These are phyloP conservation scores for Sturnus vulgaris DNA, from an alignment of 2,113 vertebrate genomes.

Conservation along the genomic window DNA sequence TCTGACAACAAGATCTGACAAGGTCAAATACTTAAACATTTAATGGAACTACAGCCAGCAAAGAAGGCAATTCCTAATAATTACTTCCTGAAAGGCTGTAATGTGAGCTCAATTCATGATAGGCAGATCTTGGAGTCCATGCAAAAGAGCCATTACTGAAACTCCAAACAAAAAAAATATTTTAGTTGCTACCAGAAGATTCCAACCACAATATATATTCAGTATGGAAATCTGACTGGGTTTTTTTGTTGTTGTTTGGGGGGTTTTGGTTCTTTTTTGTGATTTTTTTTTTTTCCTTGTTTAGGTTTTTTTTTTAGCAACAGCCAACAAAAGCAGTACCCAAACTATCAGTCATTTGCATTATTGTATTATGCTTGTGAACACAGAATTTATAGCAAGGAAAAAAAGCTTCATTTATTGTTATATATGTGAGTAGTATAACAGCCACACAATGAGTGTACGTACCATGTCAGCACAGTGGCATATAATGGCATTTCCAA, in stretches of 20 bases:
- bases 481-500: not conserved
- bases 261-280: too few species aligned
- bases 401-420: not conserved
- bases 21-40: not conserved
- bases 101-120: not conserved
- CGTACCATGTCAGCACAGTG: not conserved
- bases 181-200: not conserved
- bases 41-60: not conserved
- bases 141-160: not conserved
- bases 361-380: not conserved
- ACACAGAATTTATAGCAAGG: not conserved
- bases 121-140: not conserved
- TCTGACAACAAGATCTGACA: not conserved
- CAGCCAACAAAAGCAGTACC: not conserved
- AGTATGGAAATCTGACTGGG: not conserved
- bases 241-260: too few species aligned
- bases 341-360: not conserved
- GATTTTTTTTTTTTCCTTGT: too few species aligned
- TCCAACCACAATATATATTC: accelerated
- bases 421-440: not conserved
- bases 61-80: not conserved
- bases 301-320: not conserved
- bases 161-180: not conserved
- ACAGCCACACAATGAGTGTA: not conserved
- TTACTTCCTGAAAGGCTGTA: not conserved